Conservation (phyloP, 2,113 vertebrate species). For the Upupa epops region DNA sequence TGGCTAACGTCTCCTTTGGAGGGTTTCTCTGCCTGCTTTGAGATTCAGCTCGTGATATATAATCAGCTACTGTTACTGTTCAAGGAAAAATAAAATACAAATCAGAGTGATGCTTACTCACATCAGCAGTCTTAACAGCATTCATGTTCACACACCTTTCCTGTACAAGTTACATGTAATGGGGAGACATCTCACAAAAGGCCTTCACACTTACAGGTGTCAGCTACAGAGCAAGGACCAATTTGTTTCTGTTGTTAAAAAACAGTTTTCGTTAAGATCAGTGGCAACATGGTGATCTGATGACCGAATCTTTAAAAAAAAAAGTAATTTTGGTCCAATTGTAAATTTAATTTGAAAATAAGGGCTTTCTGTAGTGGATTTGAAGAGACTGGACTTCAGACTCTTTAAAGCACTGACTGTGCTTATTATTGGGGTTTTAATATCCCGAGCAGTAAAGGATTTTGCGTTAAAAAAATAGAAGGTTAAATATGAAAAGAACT, state of each 20-base stretch:
- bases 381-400: neutral
- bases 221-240: neutral
- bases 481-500: neutral
- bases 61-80: slow-evolving; percentile 97
- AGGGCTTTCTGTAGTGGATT: neutral
- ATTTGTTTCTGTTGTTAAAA: neutral
- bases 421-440: neutral
- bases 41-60: slow-evolving; percentile 98
- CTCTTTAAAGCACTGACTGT: neutral
- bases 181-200: slow-evolving; percentile 31
- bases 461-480: neutral
- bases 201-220: slow-evolving; percentile 36
- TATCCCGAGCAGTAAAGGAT: neutral
- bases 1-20: slow-evolving; percentile 87
- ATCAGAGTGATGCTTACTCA: slow-evolving; percentile 60
- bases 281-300: neutral
- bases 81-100: slow-evolving; percentile 48
- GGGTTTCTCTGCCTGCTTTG: slow-evolving; percentile 92
- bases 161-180: neutral
- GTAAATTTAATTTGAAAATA: neutral
- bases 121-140: neutral
- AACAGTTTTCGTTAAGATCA: neutral
- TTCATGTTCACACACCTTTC: neutral
- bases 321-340: neutral
- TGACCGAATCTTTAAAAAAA: neutral